Conservation (phyloP, 2,113 vertebrate genomes). For the Paralichthys olivaceus region DNA sequence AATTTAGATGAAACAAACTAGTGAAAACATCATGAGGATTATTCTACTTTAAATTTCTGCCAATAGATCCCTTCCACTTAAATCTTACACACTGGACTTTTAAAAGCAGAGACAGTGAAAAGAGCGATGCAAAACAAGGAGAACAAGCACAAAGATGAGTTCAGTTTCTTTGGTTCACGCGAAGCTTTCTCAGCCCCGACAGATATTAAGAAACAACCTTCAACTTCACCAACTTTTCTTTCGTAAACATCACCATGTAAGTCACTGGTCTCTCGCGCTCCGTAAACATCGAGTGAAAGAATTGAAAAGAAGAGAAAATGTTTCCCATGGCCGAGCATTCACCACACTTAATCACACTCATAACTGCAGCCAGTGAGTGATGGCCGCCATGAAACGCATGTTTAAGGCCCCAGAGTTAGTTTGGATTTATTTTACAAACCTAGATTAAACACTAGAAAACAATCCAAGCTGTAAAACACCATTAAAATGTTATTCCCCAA, state of each 20-base stretch:
- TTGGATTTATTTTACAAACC: constrained; percentile 45
- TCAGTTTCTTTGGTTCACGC: constrained; percentile 26
- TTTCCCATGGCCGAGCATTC: constrained; percentile 59
- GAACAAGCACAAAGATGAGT: constrained; percentile 22
- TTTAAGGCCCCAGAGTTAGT: constrained; percentile 35
- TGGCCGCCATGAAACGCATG: constrained; percentile 22
- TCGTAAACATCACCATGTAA: constrained; percentile 69
- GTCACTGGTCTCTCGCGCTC: constrained; percentile 44
- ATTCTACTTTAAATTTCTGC: no score
- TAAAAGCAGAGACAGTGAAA: not conserved
- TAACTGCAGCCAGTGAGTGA: constrained; percentile 47
- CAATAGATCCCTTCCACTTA: no score
- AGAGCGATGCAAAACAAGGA: constrained; percentile 1
- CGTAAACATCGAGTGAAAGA: constrained; percentile 56
- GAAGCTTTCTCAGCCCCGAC: constrained; percentile 6
- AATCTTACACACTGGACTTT: no score
- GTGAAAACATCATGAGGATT: no score
- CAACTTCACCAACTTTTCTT: constrained; percentile 30
- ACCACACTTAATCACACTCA: constrained; percentile 55
- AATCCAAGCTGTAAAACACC: constrained; percentile 26
- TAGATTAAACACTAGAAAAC: constrained; percentile 52
- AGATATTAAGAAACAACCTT: constrained; percentile 41
- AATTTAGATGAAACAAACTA: no score
- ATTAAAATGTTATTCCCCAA: constrained; percentile 3
- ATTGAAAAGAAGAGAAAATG: constrained; percentile 33